Base-by-base conservation (phyloP, 2,888 invertebrate species). In the Augochlorella aurata region DNA sequence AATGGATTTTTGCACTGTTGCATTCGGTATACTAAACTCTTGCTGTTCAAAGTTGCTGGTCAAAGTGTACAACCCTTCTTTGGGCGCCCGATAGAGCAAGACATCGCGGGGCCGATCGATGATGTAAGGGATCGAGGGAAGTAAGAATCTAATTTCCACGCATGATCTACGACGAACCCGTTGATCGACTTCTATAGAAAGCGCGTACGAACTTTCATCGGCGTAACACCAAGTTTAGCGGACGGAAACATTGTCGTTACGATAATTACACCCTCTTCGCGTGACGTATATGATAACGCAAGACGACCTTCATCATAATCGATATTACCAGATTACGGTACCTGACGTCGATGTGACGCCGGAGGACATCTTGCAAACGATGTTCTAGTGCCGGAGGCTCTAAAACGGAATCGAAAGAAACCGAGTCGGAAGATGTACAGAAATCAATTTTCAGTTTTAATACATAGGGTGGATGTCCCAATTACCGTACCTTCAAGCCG, bases 81-180 rank as follows among this genome's bases (percentile, higher is more conserved):
- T 67, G 67, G 50, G 76, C 10, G 49, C 16, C 52, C 24, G 68
- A 70, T 12, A 18, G 52, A 45, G 12, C 29, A 21, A 45, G 21
- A 44, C 58, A 18, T 14, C 52, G 52, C 21, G 52, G 18, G 8
- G 63, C n/a, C 21, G 65, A 47, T 63, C 52, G 68, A 65, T 66
- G 79, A 50, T 45, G 58, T 54, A 74, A 65, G 18, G 54, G 58
- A 74, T 74, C 66, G 70, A 74, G 74, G 70, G 69, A 47, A 44
- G 47, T 29, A 71, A 74, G 52, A 70, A 79, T 79, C 71, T 79
- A 81, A 81, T 81, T 81, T 81, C 81, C 79, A 81, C 70, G 81
- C 61, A 79, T 67, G 81, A 81, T 81, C 71, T 63, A 50, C 58
- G 10, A 38, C 54, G 54, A 69, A n/a, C 68, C 44, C 16, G 67